A percentile compares a stretch with the other conserved stretches of the same genome.
These are phyloP conservation scores for Pseudotriccus pelzelni DNA, from an alignment of 2,797 vertebrate species.

Conservation along the genomic window DNA sequence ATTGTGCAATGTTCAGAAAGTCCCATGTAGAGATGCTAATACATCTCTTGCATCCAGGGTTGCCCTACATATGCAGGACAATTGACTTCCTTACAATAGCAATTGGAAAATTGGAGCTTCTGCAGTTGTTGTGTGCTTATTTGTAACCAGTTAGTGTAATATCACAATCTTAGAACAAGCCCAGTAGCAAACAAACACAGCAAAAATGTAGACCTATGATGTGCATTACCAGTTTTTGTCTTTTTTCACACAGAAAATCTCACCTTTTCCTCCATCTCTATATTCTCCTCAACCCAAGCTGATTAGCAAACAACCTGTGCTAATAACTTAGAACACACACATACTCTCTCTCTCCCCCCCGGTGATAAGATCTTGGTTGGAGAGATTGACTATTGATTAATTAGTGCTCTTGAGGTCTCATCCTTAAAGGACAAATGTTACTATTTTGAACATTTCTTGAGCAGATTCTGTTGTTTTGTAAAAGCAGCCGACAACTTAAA, in stretches of 20 bases:
- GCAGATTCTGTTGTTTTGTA: not conserved
- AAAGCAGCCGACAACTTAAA: not conserved
- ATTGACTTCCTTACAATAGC: not conserved
- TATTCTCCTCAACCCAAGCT: not conserved
- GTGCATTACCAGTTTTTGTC: not conserved
- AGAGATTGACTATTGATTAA: slow-evolving; percentile 15
- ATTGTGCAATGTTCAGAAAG: not conserved
- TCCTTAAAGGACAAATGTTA: not conserved
- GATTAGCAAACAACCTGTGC: not conserved
- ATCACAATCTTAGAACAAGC: not conserved
- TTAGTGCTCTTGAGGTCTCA: not conserved
- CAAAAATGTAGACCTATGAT: not conserved
- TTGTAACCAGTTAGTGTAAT: not conserved
- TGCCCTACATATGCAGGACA: not conserved
- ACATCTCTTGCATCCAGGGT: not conserved
- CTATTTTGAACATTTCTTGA: not conserved
- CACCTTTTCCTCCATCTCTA: not conserved
- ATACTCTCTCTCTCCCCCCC: not conserved
- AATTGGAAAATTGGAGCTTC: not conserved
- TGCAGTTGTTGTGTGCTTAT: not conserved
- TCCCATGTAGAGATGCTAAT: not conserved
- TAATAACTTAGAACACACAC: not conserved
- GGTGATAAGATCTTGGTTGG: not conserved
- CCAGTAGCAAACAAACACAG: not conserved
- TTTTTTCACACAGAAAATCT: not conserved